Percentiles rank a stretch among this genome's conserved stretches.
Conservation (phyloP, 1,140 invertebrate species). For the Sipha flava region DNA sequence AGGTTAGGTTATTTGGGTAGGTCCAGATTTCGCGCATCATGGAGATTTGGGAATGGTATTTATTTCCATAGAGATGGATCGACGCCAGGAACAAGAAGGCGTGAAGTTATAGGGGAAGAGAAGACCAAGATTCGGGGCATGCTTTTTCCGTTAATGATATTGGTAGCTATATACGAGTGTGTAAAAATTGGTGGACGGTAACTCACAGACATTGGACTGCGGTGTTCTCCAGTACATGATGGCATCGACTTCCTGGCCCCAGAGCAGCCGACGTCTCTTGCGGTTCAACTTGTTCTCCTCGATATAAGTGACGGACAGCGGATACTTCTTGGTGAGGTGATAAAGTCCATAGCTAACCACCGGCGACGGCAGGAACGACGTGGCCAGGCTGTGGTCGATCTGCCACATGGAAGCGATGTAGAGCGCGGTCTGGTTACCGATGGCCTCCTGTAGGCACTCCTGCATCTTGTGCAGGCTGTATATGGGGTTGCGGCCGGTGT, state of each 20-base stretch:
- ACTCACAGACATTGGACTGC: conserved; percentile 69
- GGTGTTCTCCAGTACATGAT: conserved; percentile 69
- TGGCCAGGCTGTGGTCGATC: conserved; percentile 56
- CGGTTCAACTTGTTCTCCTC: conserved; percentile 42
- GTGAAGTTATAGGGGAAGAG: no score
- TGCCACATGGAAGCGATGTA: conserved; percentile 60
- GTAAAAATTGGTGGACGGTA: no score
- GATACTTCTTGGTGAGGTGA: conserved; percentile 60
- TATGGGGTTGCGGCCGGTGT: conserved; percentile 44
- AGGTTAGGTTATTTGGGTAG: no score
- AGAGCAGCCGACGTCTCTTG: conserved; percentile 43
- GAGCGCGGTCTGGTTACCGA: conserved; percentile 52
- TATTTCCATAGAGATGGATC: no score
- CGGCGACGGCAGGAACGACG: conserved; percentile 57
- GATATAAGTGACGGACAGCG: conserved; percentile 62
- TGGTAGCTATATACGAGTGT: no score
- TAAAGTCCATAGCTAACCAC: conserved; percentile 59
- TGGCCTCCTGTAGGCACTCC: conserved; percentile 31
- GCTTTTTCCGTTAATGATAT: no score
- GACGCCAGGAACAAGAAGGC: no score
- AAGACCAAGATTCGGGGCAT: no score
- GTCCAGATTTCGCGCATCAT: no score
- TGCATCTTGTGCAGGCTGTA: conserved; percentile 38
- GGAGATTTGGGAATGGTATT: no score
- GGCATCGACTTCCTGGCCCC: conserved; percentile 58